Base-by-base conservation (phyloP, 1,140 invertebrate genomes). In the Pseudomyrmex pallidus region DNA sequence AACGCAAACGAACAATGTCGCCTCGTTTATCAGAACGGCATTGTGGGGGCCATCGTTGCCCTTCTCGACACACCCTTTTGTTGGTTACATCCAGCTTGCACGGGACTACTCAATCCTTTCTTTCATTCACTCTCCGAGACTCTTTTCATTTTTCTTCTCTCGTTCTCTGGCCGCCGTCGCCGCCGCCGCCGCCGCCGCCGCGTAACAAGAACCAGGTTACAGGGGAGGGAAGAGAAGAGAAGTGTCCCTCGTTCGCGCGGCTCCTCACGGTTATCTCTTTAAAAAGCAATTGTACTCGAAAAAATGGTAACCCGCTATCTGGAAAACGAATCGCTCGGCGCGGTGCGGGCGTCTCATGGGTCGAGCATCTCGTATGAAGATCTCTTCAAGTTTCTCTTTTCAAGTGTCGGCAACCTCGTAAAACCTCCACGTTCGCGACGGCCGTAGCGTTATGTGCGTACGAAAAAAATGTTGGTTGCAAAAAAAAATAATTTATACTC, bases 41-140 rank as follows among this genome's bases (percentile, higher is more conserved):
- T 92, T 92, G 91, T 92, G 82, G 87, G 78, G 86, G 89, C 76
- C 88, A 91, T 91, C 90, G 91, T 91, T 91, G 87, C 90, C 87
- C 77, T 90, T 91, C 87, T 91, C 93, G 92, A 93, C 93, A 92
- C 92, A 91, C 92, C 90, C 90, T 93, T 93, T 93, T 94, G 93
- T 94, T 92, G 91, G 83, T 92, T 92, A 93, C 92, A 93, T 92
- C 90, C 90, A 85, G 82, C 86, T 78, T 76, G 44, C 77, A 78
- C 83, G 90, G 89, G 89, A 89, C 90, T 91, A 90, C 92, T 94
- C 93, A 93, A 94, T 93, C 93, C 92, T 94, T 93, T 92, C 92
- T 93, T 94, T 93, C 92, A 90, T 92, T 91, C 82, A 64, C 54
- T 63, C 76, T 62, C 87, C 86, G 88, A 84, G 63, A 83, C 77